Conservation (phyloP, 2,888 invertebrate species). For the Caenorhabditis parvicauda region DNA sequence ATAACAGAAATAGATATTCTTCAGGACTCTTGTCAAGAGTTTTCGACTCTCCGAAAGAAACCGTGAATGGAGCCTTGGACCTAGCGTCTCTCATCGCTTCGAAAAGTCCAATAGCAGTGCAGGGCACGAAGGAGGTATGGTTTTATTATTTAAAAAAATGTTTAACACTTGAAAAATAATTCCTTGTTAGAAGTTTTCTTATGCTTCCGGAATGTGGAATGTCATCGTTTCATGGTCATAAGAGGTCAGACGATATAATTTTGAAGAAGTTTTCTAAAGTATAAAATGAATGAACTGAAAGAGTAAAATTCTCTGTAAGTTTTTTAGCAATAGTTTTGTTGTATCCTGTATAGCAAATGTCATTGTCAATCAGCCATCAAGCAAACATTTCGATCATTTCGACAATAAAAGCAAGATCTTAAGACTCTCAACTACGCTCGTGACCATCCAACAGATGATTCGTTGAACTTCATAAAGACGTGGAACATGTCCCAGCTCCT, state of each 20-base stretch:
- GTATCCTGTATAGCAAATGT: too few species aligned
- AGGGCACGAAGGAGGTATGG: slow-evolving; percentile 77
- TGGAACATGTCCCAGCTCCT: slow-evolving; percentile 84
- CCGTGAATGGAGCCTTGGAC: slow-evolving; percentile 59
- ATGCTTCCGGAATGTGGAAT: not conserved
- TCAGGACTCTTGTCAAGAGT: slow-evolving; percentile 28
- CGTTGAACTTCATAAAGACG: slow-evolving; percentile 82
- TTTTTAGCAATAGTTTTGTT: too few species aligned
- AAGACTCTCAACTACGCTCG: slow-evolving; percentile 75
- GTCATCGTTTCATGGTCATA: too few species aligned
- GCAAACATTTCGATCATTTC: too few species aligned
- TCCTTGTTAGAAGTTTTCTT: not conserved
- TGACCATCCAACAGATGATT: slow-evolving; percentile 82
- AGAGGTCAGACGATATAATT: too few species aligned
- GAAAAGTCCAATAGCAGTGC: slow-evolving; percentile 91
- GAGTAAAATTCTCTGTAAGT: too few species aligned
- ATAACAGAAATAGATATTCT: too few species aligned
- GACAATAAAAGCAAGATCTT: too few species aligned
- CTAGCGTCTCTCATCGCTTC: slow-evolving; percentile 78
- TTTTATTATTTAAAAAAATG: not conserved
- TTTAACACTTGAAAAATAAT: too few species aligned
- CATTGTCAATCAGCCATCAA: too few species aligned
- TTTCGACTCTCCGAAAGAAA: slow-evolving; percentile 11
- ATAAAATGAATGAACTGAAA: too few species aligned
- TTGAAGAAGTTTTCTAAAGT: too few species aligned